These are phyloP conservation scores for Cossypha caffra DNA, from an alignment of 2,797 vertebrate species.

Conservation along the genomic window DNA sequence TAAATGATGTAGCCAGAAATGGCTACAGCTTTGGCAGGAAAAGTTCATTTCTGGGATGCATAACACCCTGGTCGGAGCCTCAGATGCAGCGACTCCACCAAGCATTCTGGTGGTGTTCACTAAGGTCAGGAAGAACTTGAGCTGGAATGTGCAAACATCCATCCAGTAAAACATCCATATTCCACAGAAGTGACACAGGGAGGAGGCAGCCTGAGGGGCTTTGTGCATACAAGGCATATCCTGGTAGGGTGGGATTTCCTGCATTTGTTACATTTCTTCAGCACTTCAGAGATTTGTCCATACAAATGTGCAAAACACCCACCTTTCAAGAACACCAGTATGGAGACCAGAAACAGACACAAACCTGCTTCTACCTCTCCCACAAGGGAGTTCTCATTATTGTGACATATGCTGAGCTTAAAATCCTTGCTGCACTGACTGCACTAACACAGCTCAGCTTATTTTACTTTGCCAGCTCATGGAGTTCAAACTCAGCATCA, in stretches of 20 bases:
- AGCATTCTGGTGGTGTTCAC: rapidly evolving
- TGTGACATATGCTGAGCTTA: not conserved
- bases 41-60: not conserved
- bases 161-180: not conserved
- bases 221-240: not conserved
- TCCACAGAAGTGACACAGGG: rapidly evolving
- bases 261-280: not conserved
- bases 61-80: not conserved
- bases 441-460: not conserved
- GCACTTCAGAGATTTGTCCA: not conserved
- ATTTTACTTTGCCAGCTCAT: not conserved
- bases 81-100: not conserved
- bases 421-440: not conserved
- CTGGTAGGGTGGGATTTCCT: not conserved
- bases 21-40: not conserved
- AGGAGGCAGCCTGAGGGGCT: not conserved
- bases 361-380: not conserved
- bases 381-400: not conserved
- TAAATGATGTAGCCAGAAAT: not conserved
- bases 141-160: not conserved
- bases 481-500: not conserved
- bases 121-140: not conserved
- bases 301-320: not conserved
- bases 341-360: not conserved
- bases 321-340: rapidly evolving